Conservation (phyloP, 2,797 vertebrate genomes). For the Psittacula echo region DNA sequence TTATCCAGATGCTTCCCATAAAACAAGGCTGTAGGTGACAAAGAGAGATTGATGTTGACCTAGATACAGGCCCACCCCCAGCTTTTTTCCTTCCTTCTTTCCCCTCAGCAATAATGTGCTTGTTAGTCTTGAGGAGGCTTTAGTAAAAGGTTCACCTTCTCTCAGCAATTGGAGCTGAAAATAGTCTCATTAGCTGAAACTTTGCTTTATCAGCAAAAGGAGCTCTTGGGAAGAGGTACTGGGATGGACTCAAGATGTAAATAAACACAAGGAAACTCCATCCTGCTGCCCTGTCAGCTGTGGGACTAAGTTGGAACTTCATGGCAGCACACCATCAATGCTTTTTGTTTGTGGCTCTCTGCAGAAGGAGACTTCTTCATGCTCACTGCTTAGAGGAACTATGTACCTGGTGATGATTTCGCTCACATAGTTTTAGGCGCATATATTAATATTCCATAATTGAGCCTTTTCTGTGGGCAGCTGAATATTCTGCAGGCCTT, state of each 20-base stretch:
- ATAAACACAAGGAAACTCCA: neutral
- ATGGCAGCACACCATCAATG: neutral
- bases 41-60: slow-evolving; percentile 45
- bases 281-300: neutral
- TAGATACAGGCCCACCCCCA: slow-evolving; percentile 12
- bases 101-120: slow-evolving; percentile 15
- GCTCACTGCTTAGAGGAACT: neutral
- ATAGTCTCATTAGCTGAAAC: slow-evolving; percentile 20
- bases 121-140: neutral
- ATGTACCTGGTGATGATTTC: neutral
- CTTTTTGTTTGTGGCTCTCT: neutral
- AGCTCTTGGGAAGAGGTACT: neutral
- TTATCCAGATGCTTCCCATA: slow-evolving; percentile 31
- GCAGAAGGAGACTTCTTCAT: neutral
- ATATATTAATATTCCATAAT: neutral
- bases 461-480: neutral
- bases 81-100: neutral
- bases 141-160: slow-evolving; percentile 41
- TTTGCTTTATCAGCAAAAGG: neutral
- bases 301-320: neutral
- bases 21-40: slow-evolving; percentile 44
- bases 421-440: neutral
- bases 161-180: slow-evolving; percentile 19
- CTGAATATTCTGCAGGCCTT: neutral
- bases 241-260: neutral